Conservation (phyloP, 1,140 invertebrate species). For the Drosophila micromelanica region DNA sequence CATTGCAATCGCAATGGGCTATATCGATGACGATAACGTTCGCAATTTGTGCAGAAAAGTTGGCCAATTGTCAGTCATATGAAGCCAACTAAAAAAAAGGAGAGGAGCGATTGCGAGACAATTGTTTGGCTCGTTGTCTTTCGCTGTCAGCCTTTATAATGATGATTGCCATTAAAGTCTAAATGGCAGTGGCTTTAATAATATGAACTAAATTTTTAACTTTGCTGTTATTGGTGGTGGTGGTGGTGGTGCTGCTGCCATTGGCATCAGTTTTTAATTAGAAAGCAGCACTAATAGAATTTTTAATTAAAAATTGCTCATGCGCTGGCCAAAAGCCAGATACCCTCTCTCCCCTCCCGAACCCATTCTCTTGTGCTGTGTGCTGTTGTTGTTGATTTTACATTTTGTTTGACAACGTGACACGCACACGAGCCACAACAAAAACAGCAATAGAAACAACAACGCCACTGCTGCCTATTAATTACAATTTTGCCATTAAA, state of each 20-base stretch:
- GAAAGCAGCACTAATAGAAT: conserved; percentile 78
- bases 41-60: conserved; percentile 57
- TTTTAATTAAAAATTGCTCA: conserved; percentile 78
- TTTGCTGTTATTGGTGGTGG: conserved; percentile 30
- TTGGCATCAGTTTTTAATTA: conserved; percentile 69
- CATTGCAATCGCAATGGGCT: conserved; percentile 49
- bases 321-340: conserved; percentile 37
- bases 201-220: conserved; percentile 49
- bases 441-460: conserved; percentile 37
- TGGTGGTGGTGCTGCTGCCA: conserved; percentile 30
- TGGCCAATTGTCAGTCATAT: conserved; percentile 39
- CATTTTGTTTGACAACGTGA: conserved; percentile 65
- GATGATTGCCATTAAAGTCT: conserved; percentile 55
- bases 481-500: conserved; percentile 80
- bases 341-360: background rate
- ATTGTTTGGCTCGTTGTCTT: conserved; percentile 32
- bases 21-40: conserved; percentile 53
- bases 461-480: conserved; percentile 60
- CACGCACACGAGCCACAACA: conserved; percentile 67
- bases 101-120: conserved; percentile 17
- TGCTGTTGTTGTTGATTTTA: conserved; percentile 50
- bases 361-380: conserved; percentile 20
- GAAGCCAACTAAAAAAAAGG: background rate
- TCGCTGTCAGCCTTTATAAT: conserved; percentile 34
- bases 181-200: conserved; percentile 56